Conservation (phyloP, 2,888 invertebrate genomes). For the Acanthacorydalis orientalis region DNA sequence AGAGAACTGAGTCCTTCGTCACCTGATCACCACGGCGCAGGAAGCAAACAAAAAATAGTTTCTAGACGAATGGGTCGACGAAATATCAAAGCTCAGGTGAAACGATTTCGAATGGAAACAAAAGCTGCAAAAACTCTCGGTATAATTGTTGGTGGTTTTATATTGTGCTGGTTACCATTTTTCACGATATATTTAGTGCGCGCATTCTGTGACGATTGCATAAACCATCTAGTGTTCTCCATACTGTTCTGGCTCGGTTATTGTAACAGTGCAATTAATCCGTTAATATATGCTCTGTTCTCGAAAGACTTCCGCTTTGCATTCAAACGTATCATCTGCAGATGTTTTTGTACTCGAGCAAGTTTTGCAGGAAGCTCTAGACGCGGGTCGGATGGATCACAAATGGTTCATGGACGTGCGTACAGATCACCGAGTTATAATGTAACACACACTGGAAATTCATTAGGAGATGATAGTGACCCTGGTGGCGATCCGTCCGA, state of each 20-base stretch:
- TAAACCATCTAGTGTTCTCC: slow-evolving; percentile 71
- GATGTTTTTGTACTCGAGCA: slow-evolving; percentile 50
- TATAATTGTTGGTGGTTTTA: slow-evolving; percentile 94
- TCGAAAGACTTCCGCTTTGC: slow-evolving; percentile 91
- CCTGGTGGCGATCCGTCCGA: slow-evolving; percentile 30
- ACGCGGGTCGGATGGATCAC: slow-evolving; percentile 38
- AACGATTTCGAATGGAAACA: slow-evolving; percentile 86
- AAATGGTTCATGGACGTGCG: slow-evolving; percentile 29
- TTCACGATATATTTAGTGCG: slow-evolving; percentile 86
- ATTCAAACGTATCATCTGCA: slow-evolving; percentile 82
- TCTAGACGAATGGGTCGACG: slow-evolving; percentile 64
- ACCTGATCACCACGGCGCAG: slow-evolving; percentile 17
- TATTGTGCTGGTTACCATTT: slow-evolving; percentile 93
- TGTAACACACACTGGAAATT: slow-evolving; percentile 33
- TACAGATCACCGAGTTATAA: slow-evolving; percentile 38
- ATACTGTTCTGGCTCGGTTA: slow-evolving; percentile 95
- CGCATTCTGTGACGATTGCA: slow-evolving; percentile 75
- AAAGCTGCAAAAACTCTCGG: slow-evolving; percentile 94
- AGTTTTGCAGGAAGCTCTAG: slow-evolving; percentile 24
- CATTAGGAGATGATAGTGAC: slow-evolving; percentile 37
- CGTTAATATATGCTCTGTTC: slow-evolving; percentile 86
- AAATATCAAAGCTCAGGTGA: slow-evolving; percentile 81
- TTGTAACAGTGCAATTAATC: slow-evolving; percentile 92
- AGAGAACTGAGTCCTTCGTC: slow-evolving; percentile 30
- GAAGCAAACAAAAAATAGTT: slow-evolving; percentile 26